phyloP scores from a whole-genome alignment of 2,113 vertebrate genomes.

The Ailurus styani region DNA sequence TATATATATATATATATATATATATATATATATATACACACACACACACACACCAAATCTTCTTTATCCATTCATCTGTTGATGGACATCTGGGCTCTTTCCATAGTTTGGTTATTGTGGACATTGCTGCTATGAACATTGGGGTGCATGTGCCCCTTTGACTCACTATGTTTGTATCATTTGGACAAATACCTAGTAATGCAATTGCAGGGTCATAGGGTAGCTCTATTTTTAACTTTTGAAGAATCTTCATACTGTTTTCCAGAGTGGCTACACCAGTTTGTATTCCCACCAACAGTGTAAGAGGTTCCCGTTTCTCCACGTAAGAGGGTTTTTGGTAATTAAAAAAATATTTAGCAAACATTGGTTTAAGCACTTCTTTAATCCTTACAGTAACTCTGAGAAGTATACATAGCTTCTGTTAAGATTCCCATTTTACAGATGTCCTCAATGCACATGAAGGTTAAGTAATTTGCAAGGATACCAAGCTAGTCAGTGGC shows the following conservation, averaged over 20 bases:
- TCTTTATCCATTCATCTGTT: not conserved
- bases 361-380: not conserved
- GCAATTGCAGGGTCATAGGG: not conserved
- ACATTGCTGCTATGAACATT: not conserved
- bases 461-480: not conserved
- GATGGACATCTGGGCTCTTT: not conserved
- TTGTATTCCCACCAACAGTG: not conserved
- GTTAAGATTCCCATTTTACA: not conserved
- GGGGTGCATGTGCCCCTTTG: not conserved
- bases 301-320: not conserved
- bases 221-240: not conserved
- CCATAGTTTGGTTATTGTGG: not conserved
- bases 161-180: not conserved
- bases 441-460: not conserved
- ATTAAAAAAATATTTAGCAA: not conserved
- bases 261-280: not conserved
- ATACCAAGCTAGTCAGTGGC: not conserved
- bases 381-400: not conserved
- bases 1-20: too few relatives aligned
- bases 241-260: not conserved
- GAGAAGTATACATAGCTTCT: not conserved
- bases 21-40: too few relatives aligned
- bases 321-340: not conserved
- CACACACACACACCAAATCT: too few relatives aligned
- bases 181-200: not conserved